Evolutionary conservation across 2,888 invertebrate species (phyloP).

Genomic region (Uropetala carovei): DNA sequence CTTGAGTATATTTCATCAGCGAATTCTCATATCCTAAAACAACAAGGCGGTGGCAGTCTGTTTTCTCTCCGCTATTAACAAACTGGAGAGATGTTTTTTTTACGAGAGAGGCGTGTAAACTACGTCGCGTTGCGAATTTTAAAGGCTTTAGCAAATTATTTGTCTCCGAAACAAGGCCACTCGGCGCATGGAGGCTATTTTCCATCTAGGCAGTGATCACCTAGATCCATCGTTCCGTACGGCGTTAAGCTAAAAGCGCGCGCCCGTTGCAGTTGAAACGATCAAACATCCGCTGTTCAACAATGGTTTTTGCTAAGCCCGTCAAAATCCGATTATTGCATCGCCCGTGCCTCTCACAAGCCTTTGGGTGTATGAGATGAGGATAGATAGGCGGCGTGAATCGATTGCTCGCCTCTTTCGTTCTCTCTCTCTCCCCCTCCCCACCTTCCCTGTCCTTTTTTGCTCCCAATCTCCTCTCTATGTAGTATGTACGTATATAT

Average conservation of each 20-base stretch:
- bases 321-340: constrained; percentile 17
- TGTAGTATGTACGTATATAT: background rate
- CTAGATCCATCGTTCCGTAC: background rate
- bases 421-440: background rate
- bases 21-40: too few relatives aligned
- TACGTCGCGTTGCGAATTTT: background rate
- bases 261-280: background rate
- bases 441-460: too few relatives aligned
- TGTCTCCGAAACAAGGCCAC: background rate
- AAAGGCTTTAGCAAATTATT: background rate
- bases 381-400: background rate
- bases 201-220: background rate
- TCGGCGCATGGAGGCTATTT: background rate
- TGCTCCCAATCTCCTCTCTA: too few relatives aligned
- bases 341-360: background rate
- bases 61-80: too few relatives aligned
- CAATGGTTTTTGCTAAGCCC: background rate
- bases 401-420: background rate
- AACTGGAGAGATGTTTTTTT: too few relatives aligned
- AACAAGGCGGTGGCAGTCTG: too few relatives aligned
- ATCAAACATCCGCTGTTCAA: background rate
- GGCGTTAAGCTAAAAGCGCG: background rate
- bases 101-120: background rate
- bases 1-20: too few relatives aligned
- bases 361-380: background rate